A percentile compares a stretch with the other conserved stretches of the same genome.
These are phyloP conservation scores for Erythrolamprus reginae DNA, from an alignment of 2,113 vertebrate genomes.

Conservation along the genomic window DNA sequence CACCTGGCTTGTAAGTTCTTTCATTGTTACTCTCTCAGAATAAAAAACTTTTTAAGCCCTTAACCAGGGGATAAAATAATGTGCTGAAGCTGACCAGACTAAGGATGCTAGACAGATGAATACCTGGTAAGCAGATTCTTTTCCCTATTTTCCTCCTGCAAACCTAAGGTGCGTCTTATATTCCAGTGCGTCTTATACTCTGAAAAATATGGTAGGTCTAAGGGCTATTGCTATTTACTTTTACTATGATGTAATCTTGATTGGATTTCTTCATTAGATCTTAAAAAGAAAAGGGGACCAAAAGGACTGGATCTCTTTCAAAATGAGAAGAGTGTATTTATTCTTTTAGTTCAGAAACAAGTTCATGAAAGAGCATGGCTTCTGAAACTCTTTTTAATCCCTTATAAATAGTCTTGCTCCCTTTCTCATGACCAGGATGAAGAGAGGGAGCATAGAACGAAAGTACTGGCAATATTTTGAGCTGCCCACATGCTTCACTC, in stretches of 20 bases:
- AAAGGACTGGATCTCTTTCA: not conserved
- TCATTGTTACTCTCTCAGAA: too few relatives aligned
- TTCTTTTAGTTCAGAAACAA: not conserved
- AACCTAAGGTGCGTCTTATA: too few relatives aligned
- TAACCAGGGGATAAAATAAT: too few relatives aligned
- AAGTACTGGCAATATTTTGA: not conserved
- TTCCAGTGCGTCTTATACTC: too few relatives aligned
- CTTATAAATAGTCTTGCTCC: not conserved
- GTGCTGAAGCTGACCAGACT: too few relatives aligned
- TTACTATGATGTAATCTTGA: not conserved
- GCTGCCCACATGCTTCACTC: not conserved
- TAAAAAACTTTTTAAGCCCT: too few relatives aligned
- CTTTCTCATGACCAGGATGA: not conserved
- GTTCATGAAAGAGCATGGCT: not conserved
- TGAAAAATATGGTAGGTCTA: too few relatives aligned
- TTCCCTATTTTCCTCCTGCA: too few relatives aligned
- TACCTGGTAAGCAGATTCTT: too few relatives aligned
- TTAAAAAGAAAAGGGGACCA: not conserved
- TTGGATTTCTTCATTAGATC: not conserved
- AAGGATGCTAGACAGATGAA: too few relatives aligned
- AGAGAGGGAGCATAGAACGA: not conserved
- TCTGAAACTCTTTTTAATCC: not conserved
- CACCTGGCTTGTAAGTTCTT: too few relatives aligned
- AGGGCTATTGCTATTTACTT: not conserved
- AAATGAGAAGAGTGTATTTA: not conserved